phyloP scores from a whole-genome alignment of 2,113 vertebrate genomes.

The Lethenteron camtschaticum region DNA sequence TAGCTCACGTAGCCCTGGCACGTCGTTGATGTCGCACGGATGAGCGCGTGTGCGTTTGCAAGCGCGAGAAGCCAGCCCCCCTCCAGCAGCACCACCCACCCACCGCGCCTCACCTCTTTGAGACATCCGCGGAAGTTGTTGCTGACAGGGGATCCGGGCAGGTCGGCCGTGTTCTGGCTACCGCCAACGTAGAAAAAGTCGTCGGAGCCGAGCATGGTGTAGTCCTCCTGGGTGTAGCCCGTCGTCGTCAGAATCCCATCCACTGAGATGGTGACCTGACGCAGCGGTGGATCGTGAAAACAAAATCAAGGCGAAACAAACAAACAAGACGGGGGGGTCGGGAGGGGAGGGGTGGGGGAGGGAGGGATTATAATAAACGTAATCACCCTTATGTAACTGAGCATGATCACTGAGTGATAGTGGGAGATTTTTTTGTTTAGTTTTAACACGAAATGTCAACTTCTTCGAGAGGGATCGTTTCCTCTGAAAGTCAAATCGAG shows the following conservation, averaged over 20 bases:
- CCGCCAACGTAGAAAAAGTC: conserved; percentile 98
- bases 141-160: conserved; percentile 91
- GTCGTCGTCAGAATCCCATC: conserved; percentile 95
- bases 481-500: too few species aligned
- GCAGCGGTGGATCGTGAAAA: background rate
- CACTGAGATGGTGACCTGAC: conserved; percentile 91
- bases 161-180: conserved; percentile 80
- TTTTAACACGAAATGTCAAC: too few species aligned
- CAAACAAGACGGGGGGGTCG: conserved; percentile 1
- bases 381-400: too few species aligned
- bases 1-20: too few species aligned
- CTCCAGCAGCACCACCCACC: too few species aligned
- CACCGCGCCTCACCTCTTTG: conserved; percentile 44
- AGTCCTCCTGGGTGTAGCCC: conserved; percentile 94
- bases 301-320: background rate
- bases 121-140: conserved; percentile 99
- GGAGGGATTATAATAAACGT: background rate
- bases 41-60: too few species aligned
- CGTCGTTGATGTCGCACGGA: too few species aligned
- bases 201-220: conserved; percentile 93
- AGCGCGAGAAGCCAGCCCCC: too few species aligned
- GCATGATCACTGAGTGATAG: too few species aligned
- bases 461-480: too few species aligned
- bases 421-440: too few species aligned
- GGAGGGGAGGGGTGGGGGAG: background rate